A percentile compares a stretch with the other conserved stretches of the same genome.
Evolutionary conservation across 2,797 vertebrate genomes (phyloP).

Genomic region (Paratrypauchen microcephalus): DNA sequence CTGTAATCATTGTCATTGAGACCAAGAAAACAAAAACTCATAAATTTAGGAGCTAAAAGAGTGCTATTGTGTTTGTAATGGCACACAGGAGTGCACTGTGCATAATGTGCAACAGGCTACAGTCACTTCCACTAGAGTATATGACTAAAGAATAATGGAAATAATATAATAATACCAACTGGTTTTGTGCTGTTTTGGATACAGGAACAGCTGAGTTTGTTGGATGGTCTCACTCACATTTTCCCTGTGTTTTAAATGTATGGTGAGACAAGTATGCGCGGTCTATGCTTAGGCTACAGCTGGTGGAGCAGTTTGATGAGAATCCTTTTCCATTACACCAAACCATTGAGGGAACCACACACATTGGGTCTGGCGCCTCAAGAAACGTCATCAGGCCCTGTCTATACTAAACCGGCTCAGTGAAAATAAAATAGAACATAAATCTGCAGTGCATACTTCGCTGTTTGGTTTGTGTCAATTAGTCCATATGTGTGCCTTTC

Average conservation of each 20-base stretch:
- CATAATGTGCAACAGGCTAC: slow-evolving; percentile 14
- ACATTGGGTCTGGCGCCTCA: slow-evolving; percentile 49
- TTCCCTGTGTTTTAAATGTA: slow-evolving; percentile 14
- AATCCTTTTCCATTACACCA: slow-evolving; percentile 43
- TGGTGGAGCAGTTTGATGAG: slow-evolving; percentile 37
- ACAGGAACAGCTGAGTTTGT: background rate
- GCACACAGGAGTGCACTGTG: slow-evolving; percentile 10
- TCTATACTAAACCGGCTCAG: slow-evolving; percentile 35
- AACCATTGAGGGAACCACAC: slow-evolving; percentile 43
- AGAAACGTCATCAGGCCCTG: slow-evolving; percentile 42
- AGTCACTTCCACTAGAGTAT: slow-evolving; percentile 13
- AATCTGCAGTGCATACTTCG: slow-evolving; percentile 1
- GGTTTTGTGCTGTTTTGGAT: slow-evolving; percentile 5
- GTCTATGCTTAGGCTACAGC: slow-evolving; percentile 29
- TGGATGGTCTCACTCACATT: slow-evolving; percentile 11
- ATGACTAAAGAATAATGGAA: background rate
- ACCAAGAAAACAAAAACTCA: slow-evolving; percentile 41
- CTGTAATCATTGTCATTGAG: slow-evolving; percentile 43
- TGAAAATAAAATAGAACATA: slow-evolving; percentile 23
- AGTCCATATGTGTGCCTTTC: background rate
- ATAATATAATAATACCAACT: background rate
- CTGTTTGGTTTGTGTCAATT: slow-evolving; percentile 10
- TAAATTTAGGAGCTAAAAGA: slow-evolving; percentile 39
- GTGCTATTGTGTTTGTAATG: slow-evolving; percentile 39
- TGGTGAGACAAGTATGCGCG: slow-evolving; percentile 37